Base-by-base conservation (phyloP, 2,113 vertebrate species). In the Lasiurus cinereus region DNA sequence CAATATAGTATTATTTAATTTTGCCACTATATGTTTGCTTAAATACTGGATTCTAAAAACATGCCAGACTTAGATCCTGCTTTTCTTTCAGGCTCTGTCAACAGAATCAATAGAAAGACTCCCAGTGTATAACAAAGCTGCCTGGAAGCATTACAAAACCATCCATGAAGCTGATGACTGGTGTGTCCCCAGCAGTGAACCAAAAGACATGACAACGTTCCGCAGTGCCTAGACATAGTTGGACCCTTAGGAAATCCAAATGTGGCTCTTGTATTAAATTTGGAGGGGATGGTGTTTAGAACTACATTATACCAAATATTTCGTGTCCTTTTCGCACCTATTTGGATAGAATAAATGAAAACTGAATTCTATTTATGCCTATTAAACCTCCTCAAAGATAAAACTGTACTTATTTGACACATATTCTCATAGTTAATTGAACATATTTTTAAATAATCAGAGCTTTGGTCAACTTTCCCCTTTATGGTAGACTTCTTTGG, bases 181-280 rank as follows among this genome's bases (percentile, higher is more conserved):
- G 99, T 99, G 99, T 0, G 98, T 99, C 62, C 99, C 99, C 33
- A 99, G 99, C 98, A 99, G 99, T 77, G 99, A 99, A 94, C 99
- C 99, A 5, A 99, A 99, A 93, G 99, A 99, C 98, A 99, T 99
- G 99, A 99, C 99, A 0, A 99, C 99, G 0, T 99, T 99, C 97
- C 99, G 99, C 83, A 99, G 99, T 95, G 98, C 96, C 96, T 99
- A 99, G 97, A 77, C n/a, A 54, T 14, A 10, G 83, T 18, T 31
- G 87, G n/a, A 89, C 27, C 29, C 62, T 94, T 12, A 0, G 62
- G 77, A 89, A 67, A 74, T 77, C 36, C 33, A 74, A 14, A 29
- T 24, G 76, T 46, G 62, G 72, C 21, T 85, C 90, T 94, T 2
- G 52, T 78, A 46, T 93, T 85, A 91, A 86, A 95, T 95, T 79